Base-by-base conservation (phyloP, 2,797 vertebrate species). In the Nyctibius grandis region DNA sequence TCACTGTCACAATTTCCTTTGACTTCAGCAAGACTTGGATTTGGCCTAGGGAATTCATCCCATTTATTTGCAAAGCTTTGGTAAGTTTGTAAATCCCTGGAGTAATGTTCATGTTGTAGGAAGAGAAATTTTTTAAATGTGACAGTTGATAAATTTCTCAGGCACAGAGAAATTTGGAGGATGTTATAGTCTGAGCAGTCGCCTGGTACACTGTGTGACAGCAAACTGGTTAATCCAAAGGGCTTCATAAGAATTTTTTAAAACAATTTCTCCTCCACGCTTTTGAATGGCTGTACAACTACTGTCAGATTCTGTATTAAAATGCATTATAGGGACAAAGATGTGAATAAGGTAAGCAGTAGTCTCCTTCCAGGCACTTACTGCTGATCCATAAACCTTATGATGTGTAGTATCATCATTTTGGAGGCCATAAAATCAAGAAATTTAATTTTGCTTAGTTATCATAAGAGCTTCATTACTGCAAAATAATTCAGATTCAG, bases 21-120 rank as follows among this genome's bases (percentile, higher is more conserved):
- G 64, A 89, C 85, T 94, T 95, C 56, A 91, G 81, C 68, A 85
- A 53, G 73, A 75, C 31, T 76, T 95, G 68, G 80, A 85, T 92
- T 93, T 91, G 92, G 70, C 72, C 88, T 79, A 51, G 79, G 89
- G 87, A 96, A 93, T 93, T 95, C 87, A 95, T 94, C 21, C 61
- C 86, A 93, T 95, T 89, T 94, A 91, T 93, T 96, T 94, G 84
- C 84, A 89, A 95, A 83, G 84, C 77, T 95, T 74, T 77, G 72
- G 81, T 94, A 95, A 72, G 31, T 89, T 92, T 93, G 50, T 92
- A 95, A 95, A 93, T 92, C 93, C 64, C 90, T 80, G 53, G n/a
- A 80, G 94, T 73, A 74, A 84, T 34, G 48, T 72, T 90, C 80
- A 64, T 77, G 89, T 73, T 6, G 5, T 90, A 85, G 25, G 56